Evolutionary conservation across 1,140 invertebrate species (phyloP).

Genomic region (Drosophila ogumai): DNA sequence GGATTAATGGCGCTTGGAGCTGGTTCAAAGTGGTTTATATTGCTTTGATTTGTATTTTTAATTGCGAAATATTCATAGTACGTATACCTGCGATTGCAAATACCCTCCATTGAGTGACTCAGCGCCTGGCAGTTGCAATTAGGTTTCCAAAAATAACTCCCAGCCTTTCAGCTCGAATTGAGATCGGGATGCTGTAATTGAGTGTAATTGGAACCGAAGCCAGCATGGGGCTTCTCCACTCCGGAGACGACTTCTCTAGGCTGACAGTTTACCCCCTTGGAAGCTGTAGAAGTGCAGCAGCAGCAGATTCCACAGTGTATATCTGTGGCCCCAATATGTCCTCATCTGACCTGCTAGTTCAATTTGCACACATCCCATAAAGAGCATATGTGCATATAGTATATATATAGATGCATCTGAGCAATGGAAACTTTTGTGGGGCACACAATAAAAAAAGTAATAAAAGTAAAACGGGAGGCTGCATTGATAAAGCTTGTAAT

Average conservation of each 20-base stretch:
- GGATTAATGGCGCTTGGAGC: constrained; percentile 29
- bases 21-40: constrained; percentile 31
- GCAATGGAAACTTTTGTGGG: constrained; percentile 55
- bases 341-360: constrained; percentile 46
- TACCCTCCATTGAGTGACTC: constrained; percentile 15
- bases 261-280: constrained; percentile 53
- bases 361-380: constrained; percentile 15
- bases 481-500: constrained; percentile 72
- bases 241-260: constrained; percentile 43
- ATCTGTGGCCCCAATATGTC: constrained; percentile 51
- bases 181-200: constrained; percentile 57
- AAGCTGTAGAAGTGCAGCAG: constrained; percentile 71
- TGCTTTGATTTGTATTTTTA: constrained; percentile 11
- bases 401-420: constrained; percentile 5
- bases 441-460: constrained; percentile 39
- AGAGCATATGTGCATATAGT: constrained; percentile 7
- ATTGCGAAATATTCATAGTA: neutral
- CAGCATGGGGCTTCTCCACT: constrained; percentile 29
- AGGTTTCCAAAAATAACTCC: constrained; percentile 30
- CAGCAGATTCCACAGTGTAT: constrained; percentile 25
- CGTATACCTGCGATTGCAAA: neutral
- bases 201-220: constrained; percentile 68
- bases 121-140: constrained; percentile 13
- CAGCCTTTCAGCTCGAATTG: constrained; percentile 14
- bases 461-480: constrained; percentile 49